Percentiles rank a stretch among this genome's conserved stretches.
Evolutionary conservation across 2,113 vertebrate species (phyloP).

Genomic region (Elachura formosa): DNA sequence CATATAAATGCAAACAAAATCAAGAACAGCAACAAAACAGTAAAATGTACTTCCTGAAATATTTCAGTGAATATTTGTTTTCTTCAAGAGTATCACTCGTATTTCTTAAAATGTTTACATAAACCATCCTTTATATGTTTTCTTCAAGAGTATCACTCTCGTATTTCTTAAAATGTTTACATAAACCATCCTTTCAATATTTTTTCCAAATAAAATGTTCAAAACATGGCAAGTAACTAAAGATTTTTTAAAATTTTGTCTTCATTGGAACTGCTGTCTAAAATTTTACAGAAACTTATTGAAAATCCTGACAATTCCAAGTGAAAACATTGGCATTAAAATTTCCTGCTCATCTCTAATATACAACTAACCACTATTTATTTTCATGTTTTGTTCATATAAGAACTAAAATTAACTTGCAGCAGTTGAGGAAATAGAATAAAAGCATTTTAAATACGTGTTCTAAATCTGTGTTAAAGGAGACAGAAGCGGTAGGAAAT

Average conservation of each 20-base stretch:
- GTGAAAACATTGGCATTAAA: not conserved
- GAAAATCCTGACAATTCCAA: not conserved
- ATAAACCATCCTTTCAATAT: not conserved
- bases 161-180: not conserved
- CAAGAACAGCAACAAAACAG: not conserved
- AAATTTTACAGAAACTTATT: not conserved
- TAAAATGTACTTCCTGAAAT: not conserved
- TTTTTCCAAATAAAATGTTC: not conserved
- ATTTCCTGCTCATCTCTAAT: not conserved
- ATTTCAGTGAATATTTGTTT: not conserved
- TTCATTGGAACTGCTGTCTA: not conserved
- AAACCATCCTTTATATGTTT: not conserved
- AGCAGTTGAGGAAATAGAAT: not conserved
- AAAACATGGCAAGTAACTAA: not conserved
- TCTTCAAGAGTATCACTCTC: not conserved
- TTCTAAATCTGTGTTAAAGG: slow-evolving; percentile 5
- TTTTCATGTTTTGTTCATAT: not conserved
- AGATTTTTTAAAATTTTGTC: not conserved
- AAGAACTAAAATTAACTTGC: not conserved
- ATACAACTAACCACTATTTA: not conserved
- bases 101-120: not conserved
- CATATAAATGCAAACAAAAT: not conserved
- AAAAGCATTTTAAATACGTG: not conserved
- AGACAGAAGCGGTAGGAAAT: not conserved
- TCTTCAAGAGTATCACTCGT: not conserved